These are phyloP conservation scores for Criorhina ranunculi DNA, from an alignment of 2,888 invertebrate genomes.

Conservation along the genomic window DNA sequence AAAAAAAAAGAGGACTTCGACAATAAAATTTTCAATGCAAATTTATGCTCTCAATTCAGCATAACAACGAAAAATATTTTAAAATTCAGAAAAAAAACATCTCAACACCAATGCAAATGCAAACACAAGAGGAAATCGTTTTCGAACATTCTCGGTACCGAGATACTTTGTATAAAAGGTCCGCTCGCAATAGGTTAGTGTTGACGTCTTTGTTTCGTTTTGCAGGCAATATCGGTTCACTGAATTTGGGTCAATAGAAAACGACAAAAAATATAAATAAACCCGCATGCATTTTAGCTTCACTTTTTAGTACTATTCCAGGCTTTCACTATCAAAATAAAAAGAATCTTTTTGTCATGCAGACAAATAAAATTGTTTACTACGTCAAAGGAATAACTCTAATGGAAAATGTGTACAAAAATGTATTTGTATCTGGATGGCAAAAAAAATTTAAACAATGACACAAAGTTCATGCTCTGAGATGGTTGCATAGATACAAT, in stretches of 20 bases:
- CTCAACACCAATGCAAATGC: slow-evolving; percentile 1
- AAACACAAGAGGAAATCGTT: slow-evolving; percentile 14
- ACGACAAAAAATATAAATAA: slow-evolving; percentile 16
- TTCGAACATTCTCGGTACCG: neutral
- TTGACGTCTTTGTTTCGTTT: slow-evolving; percentile 48
- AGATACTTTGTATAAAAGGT: slow-evolving; percentile 3
- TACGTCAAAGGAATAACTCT: slow-evolving; percentile 37
- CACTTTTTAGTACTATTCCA: neutral
- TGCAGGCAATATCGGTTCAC: slow-evolving; percentile 54
- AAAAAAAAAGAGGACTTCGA: slow-evolving; percentile 12
- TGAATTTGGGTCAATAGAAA: slow-evolving; percentile 61
- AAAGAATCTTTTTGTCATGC: slow-evolving; percentile 52
- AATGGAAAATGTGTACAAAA: slow-evolving; percentile 2
- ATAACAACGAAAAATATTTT: slow-evolving; percentile 18
- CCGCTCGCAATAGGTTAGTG: slow-evolving; percentile 35
- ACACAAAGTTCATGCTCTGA: slow-evolving; percentile 21
- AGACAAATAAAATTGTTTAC: slow-evolving; percentile 43
- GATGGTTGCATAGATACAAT: slow-evolving; percentile 18
- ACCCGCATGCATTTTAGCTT: slow-evolving; percentile 32
- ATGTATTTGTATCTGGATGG: slow-evolving; percentile 22
- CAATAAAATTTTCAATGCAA: slow-evolving; percentile 13
- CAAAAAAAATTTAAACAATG: slow-evolving; percentile 12
- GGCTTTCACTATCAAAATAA: slow-evolving; percentile 17
- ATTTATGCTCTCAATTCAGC: slow-evolving; percentile 16
- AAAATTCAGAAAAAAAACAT: slow-evolving; percentile 19